Conservation (phyloP, 2,888 invertebrate genomes). For the Eucera pruinosa region DNA sequence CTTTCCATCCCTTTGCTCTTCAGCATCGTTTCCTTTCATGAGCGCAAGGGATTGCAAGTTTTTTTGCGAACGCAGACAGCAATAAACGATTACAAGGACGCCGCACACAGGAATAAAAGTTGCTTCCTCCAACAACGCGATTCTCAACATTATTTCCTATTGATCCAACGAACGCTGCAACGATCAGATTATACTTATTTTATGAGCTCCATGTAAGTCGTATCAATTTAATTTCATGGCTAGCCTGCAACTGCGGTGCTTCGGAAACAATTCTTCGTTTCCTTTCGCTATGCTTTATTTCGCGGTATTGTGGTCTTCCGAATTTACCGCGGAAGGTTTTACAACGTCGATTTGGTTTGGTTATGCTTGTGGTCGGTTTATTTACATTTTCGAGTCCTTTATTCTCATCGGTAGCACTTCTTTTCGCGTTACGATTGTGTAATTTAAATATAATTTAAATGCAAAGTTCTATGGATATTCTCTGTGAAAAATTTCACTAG, state of each 20-base stretch:
- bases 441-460: too few relatives aligned
- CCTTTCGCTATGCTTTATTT: neutral
- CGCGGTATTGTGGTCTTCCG: neutral
- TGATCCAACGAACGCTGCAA: neutral
- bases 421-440: too few relatives aligned
- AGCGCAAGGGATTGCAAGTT: neutral
- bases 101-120: too few relatives aligned
- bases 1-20: neutral
- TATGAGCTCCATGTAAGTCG: slow-evolving; percentile 43
- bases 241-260: slow-evolving; percentile 13
- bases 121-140: neutral
- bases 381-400: too few relatives aligned
- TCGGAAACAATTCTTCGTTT: neutral
- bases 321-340: neutral
- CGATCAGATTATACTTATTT: slow-evolving; percentile 46
- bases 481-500: too few relatives aligned
- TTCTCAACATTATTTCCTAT: slow-evolving; percentile 16
- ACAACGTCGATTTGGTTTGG: neutral
- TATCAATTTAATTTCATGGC: slow-evolving; percentile 57
- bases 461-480: too few relatives aligned
- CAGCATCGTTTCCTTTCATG: neutral
- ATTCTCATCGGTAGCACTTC: too few relatives aligned
- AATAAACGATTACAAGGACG: slow-evolving; percentile 22
- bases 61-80: neutral
- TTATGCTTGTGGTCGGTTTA: too few relatives aligned